A percentile compares a stretch with the other conserved stretches of the same genome.
phyloP scores from a whole-genome alignment of 2,888 invertebrate genomes.

The Trachelus troglodyta region DNA sequence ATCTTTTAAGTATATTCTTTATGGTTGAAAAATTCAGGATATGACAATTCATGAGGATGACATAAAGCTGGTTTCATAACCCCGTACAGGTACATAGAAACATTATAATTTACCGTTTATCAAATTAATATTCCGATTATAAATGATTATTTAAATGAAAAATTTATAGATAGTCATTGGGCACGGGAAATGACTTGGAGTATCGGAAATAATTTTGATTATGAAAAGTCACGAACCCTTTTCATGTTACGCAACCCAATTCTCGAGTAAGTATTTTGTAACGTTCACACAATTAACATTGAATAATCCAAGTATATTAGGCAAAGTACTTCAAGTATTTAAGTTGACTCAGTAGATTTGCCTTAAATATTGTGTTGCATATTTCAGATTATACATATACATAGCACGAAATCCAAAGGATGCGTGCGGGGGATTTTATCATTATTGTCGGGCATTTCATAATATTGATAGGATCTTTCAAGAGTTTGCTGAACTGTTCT shows the following conservation, averaged over 20 bases:
- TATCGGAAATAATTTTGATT: constrained; percentile 84
- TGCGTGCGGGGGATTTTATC: too few species aligned
- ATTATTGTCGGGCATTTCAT: constrained; percentile 77
- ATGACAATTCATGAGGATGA: constrained; percentile 81
- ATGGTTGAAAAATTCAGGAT: constrained; percentile 77
- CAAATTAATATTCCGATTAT: too few species aligned
- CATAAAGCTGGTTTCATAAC: constrained; percentile 89
- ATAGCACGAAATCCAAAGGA: constrained; percentile 83
- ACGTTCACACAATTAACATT: too few species aligned
- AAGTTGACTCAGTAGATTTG: not conserved
- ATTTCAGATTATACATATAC: constrained; percentile 83
- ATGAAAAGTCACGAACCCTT: constrained; percentile 76
- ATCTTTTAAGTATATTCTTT: constrained; percentile 76
- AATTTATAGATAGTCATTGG: constrained; percentile 84
- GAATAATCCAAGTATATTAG: too few species aligned
- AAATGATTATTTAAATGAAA: constrained; percentile 1
- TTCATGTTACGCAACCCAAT: constrained; percentile 71
- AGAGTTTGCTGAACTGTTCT: constrained; percentile 80
- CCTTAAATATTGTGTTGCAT: not conserved
- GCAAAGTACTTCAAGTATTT: constrained; percentile 69
- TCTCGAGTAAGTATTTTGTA: constrained; percentile 41
- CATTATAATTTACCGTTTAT: too few species aligned
- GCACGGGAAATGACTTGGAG: constrained; percentile 94
- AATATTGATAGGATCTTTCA: constrained; percentile 74
- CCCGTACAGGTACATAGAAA: constrained; percentile 78